phyloP scores from a whole-genome alignment of 2,113 vertebrate genomes.

The Lepus americanus region DNA sequence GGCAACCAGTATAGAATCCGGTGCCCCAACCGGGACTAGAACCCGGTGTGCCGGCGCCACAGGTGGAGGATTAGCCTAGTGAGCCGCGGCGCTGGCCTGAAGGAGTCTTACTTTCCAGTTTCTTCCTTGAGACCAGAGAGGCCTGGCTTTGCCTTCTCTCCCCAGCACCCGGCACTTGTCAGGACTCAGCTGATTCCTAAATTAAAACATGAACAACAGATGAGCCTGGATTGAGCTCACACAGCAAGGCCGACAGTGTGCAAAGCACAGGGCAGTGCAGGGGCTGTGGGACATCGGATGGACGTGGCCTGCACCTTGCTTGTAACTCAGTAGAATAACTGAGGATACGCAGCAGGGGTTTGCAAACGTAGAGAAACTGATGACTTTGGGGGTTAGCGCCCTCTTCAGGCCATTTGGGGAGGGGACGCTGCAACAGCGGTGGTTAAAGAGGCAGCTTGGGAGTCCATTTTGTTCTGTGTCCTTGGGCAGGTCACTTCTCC shows the following conservation, averaged over 20 bases:
- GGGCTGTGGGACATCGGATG: rapidly evolving
- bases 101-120: neutral
- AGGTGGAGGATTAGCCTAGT: too few species aligned
- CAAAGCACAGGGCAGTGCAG: rapidly evolving
- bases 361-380: neutral
- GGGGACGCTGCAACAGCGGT: too few species aligned
- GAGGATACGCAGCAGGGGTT: too few species aligned
- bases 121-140: neutral
- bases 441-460: neutral
- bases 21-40: too few species aligned
- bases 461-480: neutral
- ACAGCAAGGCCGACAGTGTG: rapidly evolving
- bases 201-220: neutral
- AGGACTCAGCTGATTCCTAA: neutral
- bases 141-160: neutral
- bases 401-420: too few species aligned
- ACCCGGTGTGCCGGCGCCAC: too few species aligned
- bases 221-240: neutral
- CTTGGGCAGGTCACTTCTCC: neutral
- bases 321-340: neutral
- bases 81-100: too few species aligned
- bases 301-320: neutral
- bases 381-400: neutral
- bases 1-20: too few species aligned
- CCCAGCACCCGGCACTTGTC: neutral